These are phyloP conservation scores for Halcyon senegalensis DNA, from an alignment of 2,113 vertebrate species.

Conservation along the genomic window DNA sequence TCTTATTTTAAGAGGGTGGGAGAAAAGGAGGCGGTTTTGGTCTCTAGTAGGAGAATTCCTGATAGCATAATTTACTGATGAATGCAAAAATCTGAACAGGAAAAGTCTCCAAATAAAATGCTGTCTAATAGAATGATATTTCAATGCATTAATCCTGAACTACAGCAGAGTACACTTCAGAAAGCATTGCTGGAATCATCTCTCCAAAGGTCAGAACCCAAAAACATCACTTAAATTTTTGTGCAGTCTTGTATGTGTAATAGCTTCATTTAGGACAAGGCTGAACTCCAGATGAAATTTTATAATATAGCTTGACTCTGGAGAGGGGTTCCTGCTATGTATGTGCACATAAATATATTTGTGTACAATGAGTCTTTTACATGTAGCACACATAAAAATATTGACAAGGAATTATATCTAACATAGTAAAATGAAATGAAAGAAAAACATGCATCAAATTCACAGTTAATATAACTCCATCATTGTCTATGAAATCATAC, in stretches of 20 bases:
- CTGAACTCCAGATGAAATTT: neutral
- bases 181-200: neutral
- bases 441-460: neutral
- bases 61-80: neutral
- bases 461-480: neutral
- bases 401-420: neutral
- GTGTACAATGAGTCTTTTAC: neutral
- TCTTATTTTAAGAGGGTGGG: neutral
- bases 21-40: neutral
- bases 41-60: neutral
- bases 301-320: neutral
- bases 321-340: neutral
- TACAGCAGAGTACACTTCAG: neutral
- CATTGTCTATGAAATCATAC: neutral
- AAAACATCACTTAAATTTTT: neutral
- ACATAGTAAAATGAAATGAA: neutral
- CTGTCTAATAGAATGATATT: neutral
- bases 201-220: neutral
- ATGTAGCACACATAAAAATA: neutral
- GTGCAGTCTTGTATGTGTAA: neutral
- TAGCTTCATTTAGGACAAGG: neutral
- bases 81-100: neutral
- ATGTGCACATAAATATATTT: neutral
- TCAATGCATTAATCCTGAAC: neutral
- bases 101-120: neutral